Conservation (phyloP, 2,113 vertebrate species). For the Bufo bufo region DNA sequence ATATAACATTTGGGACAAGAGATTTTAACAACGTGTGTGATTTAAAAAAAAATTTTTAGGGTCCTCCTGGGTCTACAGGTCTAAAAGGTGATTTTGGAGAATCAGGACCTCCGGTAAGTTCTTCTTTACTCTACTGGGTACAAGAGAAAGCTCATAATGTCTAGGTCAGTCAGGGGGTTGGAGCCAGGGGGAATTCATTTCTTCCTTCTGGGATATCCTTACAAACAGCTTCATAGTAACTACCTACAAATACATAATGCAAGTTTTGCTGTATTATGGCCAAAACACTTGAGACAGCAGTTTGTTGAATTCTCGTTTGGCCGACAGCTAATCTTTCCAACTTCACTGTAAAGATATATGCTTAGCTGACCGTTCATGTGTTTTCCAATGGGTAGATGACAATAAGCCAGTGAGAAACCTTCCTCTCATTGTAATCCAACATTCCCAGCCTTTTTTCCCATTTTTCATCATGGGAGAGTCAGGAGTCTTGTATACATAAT, state of each 20-base stretch:
- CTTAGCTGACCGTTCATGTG: neutral
- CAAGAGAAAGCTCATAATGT: neutral
- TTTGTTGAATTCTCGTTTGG: no score
- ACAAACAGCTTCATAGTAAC: neutral
- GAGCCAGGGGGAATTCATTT: neutral
- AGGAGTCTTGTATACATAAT: no score
- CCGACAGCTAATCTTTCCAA: no score
- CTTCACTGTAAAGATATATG: no score
- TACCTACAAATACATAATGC: neutral
- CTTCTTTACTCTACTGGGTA: neutral
- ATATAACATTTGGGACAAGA: neutral
- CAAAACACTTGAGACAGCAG: neutral
- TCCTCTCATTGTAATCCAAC: neutral
- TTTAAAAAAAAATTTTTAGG: no score
- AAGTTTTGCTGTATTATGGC: neutral
- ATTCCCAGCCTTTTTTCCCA: neutral
- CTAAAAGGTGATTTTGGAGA: constrained; percentile 72
- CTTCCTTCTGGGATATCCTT: neutral
- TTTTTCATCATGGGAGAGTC: neutral
- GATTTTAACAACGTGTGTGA: neutral
- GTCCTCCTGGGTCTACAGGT: constrained; percentile 70
- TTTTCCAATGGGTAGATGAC: neutral
- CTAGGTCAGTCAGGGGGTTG: neutral
- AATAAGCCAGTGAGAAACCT: neutral
- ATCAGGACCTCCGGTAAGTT: constrained; percentile 69